Percentiles rank a stretch among this genome's conserved stretches.
These are phyloP conservation scores for Petrosia ficiformis DNA, from an alignment of 37 sponge, comb jelly and placozoan genomes.

Conservation along the genomic window DNA sequence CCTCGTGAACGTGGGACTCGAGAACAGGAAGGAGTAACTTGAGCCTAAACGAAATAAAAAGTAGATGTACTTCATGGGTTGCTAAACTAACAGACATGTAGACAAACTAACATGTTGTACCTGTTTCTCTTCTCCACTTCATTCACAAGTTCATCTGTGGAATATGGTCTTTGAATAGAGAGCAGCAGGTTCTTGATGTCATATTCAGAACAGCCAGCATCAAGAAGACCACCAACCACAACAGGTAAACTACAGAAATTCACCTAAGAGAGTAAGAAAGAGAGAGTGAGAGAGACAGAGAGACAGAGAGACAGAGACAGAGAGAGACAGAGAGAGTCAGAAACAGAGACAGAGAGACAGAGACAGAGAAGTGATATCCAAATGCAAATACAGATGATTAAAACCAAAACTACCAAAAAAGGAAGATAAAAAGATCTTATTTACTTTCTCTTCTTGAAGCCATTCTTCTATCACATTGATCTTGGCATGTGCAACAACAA, in stretches of 20 bases:
- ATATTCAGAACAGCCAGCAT: conserved; percentile 96
- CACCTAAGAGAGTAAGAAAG: conserved; percentile 58
- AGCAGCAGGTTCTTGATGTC: conserved; percentile 96
- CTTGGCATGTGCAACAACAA: conserved; percentile 95
- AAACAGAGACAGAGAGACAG: conserved; percentile 96
- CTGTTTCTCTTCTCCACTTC: conserved; percentile 95
- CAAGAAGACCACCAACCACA: conserved; percentile 96
- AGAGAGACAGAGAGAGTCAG: conserved; percentile 86
- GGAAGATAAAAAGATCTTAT: not conserved
- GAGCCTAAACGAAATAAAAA: conserved; percentile 41
- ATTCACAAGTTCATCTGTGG: conserved; percentile 97
- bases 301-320: not conserved
- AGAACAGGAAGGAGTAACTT: conserved; percentile 94
- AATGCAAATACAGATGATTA: conserved; percentile 46
- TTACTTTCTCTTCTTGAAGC: conserved; percentile 97
- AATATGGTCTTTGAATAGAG: conserved; percentile 87
- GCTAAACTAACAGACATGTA: not conserved
- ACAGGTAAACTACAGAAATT: conserved; percentile 95
- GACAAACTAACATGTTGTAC: conserved; percentile 19
- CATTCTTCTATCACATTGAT: conserved; percentile 96
- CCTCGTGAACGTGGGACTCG: conserved; percentile 89
- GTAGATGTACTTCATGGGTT: not conserved
- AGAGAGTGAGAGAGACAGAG: too few relatives aligned
- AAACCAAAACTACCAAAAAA: not conserved
- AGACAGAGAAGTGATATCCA: conserved; percentile 92